A percentile compares a stretch with the other conserved stretches of the same genome.
Conservation (phyloP, 2,113 vertebrate species). For the Cariama cristata region DNA sequence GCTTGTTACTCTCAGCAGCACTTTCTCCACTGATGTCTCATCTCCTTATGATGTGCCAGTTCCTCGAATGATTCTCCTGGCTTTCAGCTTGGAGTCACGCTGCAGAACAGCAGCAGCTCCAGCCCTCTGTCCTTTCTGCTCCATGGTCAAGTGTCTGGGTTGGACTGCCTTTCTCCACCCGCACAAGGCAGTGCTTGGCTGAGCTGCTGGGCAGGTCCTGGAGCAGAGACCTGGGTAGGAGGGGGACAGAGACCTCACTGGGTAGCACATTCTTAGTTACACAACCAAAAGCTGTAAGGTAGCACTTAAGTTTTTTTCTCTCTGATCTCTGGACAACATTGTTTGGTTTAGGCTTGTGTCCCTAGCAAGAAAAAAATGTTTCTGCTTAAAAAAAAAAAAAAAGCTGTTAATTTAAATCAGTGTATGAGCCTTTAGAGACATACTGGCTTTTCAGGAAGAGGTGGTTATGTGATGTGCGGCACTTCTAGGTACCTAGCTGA, state of each 20-base stretch:
- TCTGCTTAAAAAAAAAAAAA: neutral
- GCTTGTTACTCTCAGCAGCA: neutral
- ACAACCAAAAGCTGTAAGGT: neutral
- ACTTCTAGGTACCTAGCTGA: neutral
- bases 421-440: neutral
- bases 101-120: neutral
- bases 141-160: fast-evolving
- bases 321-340: neutral
- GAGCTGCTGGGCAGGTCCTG: neutral
- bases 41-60: neutral
- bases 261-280: neutral
- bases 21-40: neutral
- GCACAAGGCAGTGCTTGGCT: neutral
- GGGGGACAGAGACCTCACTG: neutral
- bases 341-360: neutral
- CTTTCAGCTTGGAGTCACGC: neutral
- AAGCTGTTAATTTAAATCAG: neutral
- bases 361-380: neutral
- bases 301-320: neutral
- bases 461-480: neutral
- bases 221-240: neutral
- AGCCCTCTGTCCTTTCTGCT: neutral
- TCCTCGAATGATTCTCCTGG: neutral
- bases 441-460: neutral
- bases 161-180: neutral